Base-by-base conservation (phyloP, 2,113 vertebrate species). In the Arvicanthis niloticus region DNA sequence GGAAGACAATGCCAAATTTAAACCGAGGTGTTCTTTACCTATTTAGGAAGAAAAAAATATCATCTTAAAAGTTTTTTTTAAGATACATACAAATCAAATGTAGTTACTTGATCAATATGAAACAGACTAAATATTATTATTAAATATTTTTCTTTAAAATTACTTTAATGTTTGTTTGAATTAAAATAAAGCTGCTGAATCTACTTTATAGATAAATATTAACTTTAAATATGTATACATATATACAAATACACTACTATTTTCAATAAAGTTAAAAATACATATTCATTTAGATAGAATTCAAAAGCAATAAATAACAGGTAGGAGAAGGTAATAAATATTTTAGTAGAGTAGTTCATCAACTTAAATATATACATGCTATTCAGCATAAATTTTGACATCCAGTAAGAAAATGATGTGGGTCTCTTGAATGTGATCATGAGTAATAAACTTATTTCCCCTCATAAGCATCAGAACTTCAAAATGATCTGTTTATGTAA, bases 1-100 rank as follows among this genome's bases (percentile, higher is more conserved):
- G 88, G 99, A 99, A 88, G 99, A 99, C 94, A 99, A 98, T 17
- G 98, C 99, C 98, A 99, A 94, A 96, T 99, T 99, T 94, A 99
- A 98, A 67, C 98, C 98, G 87, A 97, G 81, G 0, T 96, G 93
- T 37, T 98, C 97, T 93, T 97, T 89, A 97, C 97, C 98, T 99
- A 96, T 98, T 97, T 97, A 91, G 95, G 90, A 85, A 95, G 60
- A 29, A 80, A 80, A 17, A 60, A 24, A 77, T n/a, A 77, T 5
- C 85, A 78, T 0, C 94, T 73, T 77, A 97, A 26, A 3, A 6
- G 3, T 31, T 15, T 68, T 34, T 95, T 78, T 81, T 53, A 53
- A 0, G 24, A 11, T 70, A 68, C 29, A 17, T 13, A 58, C 31
- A 60, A 67, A 53, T 0, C 21, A 91, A 92, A 94, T 53, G 1